Conservation (phyloP, 2,888 invertebrate species). For the Andrena flavipes region DNA sequence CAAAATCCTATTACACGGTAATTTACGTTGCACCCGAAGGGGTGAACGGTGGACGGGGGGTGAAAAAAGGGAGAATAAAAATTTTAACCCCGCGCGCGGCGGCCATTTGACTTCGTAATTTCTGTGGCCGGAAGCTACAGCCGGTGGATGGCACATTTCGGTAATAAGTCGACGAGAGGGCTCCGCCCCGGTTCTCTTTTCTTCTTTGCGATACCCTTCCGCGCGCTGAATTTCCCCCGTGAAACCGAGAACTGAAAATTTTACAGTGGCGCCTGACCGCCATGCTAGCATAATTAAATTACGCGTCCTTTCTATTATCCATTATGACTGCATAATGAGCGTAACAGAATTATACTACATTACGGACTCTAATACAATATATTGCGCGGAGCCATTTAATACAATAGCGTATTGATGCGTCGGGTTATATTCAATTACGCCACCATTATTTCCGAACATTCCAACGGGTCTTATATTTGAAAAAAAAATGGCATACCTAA, state of each 20-base stretch:
- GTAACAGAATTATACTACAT: constrained; percentile 53
- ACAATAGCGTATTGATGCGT: constrained; percentile 45
- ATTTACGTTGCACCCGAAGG: constrained; percentile 43
- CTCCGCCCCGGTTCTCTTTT: too few relatives aligned
- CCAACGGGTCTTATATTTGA: not conserved
- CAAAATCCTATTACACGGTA: constrained; percentile 62
- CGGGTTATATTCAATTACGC: constrained; percentile 19
- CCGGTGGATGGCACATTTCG: constrained; percentile 39
- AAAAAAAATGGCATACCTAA: not conserved
- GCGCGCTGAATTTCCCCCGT: constrained; percentile 17
- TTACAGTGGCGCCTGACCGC: constrained; percentile 28
- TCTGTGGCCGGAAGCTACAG: constrained; percentile 33
- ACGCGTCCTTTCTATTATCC: constrained; percentile 54
- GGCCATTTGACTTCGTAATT: constrained; percentile 52
- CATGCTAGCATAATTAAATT: constrained; percentile 50
- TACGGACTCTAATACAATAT: constrained; percentile 53
- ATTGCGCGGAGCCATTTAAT: constrained; percentile 32
- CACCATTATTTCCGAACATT: constrained; percentile 27
- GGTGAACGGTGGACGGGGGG: not conserved
- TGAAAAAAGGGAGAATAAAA: not conserved
- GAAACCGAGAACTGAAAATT: constrained; percentile 49
- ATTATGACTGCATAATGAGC: constrained; percentile 55
- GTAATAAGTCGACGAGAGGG: constrained; percentile 46
- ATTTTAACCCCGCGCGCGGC: not conserved
- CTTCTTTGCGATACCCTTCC: constrained; percentile 13